Evolutionary conservation across 1,140 invertebrate species (phyloP).

Genomic region (Lerema accius): DNA sequence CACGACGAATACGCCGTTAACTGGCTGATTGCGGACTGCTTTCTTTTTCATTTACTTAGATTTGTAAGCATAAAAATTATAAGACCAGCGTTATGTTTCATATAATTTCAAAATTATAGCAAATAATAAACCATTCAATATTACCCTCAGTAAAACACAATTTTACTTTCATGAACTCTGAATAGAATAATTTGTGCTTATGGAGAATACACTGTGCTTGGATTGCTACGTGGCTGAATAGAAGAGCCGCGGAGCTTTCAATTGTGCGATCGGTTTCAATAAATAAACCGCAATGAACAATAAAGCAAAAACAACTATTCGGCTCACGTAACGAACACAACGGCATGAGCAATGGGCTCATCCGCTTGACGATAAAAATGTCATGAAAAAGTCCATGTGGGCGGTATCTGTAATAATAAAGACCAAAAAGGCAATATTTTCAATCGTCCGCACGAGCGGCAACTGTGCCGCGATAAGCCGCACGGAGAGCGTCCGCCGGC

Average conservation of each 20-base stretch:
- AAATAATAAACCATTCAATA: no score
- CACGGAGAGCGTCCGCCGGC: no score
- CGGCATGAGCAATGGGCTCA: slow-evolving; percentile 7
- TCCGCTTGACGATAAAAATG: slow-evolving; percentile 25
- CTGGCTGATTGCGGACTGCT: background rate
- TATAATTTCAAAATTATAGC: no score
- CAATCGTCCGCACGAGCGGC: slow-evolving; percentile 22
- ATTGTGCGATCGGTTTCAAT: background rate
- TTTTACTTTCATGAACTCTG: no score
- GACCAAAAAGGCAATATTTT: slow-evolving; percentile 24
- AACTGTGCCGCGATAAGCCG: slow-evolving; percentile 23
- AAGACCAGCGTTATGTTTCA: no score
- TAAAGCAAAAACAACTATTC: slow-evolving; percentile 13
- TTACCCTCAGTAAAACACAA: no score
- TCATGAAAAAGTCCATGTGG: slow-evolving; percentile 25
- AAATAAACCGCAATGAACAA: slow-evolving; percentile 4
- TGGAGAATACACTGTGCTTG: no score
- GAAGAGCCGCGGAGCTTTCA: no score
- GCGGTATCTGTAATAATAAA: slow-evolving; percentile 32
- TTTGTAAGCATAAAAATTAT: no score
- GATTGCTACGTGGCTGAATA: no score
- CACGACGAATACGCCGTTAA: background rate
- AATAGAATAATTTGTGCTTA: no score
- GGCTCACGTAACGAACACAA: slow-evolving; percentile 23
- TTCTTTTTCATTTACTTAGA: no score